Percentiles rank a stretch among this genome's conserved stretches.
These are phyloP conservation scores for Xerus inauris DNA, from an alignment of 2,113 vertebrate species.

Conservation along the genomic window DNA sequence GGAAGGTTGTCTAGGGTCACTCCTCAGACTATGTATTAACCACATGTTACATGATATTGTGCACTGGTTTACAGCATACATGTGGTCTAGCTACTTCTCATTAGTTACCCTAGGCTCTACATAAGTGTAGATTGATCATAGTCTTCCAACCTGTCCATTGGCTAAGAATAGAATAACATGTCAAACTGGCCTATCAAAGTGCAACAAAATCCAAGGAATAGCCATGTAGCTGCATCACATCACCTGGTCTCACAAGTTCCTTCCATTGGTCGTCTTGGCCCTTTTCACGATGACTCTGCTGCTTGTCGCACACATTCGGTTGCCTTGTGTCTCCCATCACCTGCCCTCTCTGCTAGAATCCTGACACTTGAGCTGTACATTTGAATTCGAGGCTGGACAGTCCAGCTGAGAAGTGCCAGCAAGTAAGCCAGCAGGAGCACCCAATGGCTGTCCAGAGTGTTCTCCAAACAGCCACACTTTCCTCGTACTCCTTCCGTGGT, in stretches of 20 bases:
- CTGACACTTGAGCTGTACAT: neutral
- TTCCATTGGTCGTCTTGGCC: rapidly evolving
- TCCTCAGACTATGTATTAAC: neutral
- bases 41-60: neutral
- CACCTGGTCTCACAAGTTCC: neutral
- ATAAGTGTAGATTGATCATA: neutral
- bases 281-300: neutral
- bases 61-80: neutral
- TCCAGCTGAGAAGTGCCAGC: too few species aligned
- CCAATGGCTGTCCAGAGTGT: neutral
- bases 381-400: too few species aligned
- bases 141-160: neutral
- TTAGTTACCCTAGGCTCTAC: neutral
- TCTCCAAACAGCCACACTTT: too few species aligned
- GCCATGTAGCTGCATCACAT: too few species aligned
- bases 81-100: neutral
- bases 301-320: neutral
- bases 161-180: neutral
- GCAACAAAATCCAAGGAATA: neutral
- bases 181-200: neutral
- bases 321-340: neutral
- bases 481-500: too few species aligned
- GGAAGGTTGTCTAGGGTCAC: neutral
- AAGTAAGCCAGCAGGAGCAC: neutral
- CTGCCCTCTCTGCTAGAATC: neutral